Base-by-base conservation (phyloP, 1,140 invertebrate genomes). In the Fragariocoptes setiger region DNA sequence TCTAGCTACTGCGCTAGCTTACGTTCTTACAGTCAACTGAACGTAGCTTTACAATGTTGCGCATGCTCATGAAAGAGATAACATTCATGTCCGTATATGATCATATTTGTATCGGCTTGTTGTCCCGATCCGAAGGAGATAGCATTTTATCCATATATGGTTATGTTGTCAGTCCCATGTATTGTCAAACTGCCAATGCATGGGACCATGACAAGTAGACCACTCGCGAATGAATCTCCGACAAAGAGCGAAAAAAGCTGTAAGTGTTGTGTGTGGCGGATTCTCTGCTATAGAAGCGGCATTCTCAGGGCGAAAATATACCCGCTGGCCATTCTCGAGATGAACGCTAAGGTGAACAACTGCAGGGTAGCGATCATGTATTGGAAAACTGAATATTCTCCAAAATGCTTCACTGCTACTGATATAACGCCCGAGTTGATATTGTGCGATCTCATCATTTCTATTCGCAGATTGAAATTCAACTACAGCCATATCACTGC, bases 341-440 rank as follows among this genome's bases (percentile, higher is more conserved):
- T 65, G 60, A 5, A 64, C 58, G 4, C 50, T 51, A 21, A 65
- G 50, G 45, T 58, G 54, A 35, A 53, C 31, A 47, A 63, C 51
- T 22, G 54, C 39, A 35, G 56, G 54, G 47, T 54, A 46, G 19
- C 56, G 39, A 50, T 63, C 54, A 48, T 63, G 57, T 42, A 53
- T 47, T 43, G 25, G 18, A 47, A 52, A 53, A 39, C 37, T 40
- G 36, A 43, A 39, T 15, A 53, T 14, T 13, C 49, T 38, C 37
- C 38, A 50, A 35, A 47, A 19, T 4, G 52, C 51, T 43, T 53
- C 53, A 14, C 40, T 39, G 20, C 51, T 12, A 25, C 47, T 39
- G 3, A 52, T 41, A 44, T 50, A 52, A 21, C 52, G 12, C 2
- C 13, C 25, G 15, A 50, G 38, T 18, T 48, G 16, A 42, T 21